These are phyloP conservation scores for Ips nitidus DNA, from an alignment of 1,140 invertebrate genomes.

Conservation along the genomic window DNA sequence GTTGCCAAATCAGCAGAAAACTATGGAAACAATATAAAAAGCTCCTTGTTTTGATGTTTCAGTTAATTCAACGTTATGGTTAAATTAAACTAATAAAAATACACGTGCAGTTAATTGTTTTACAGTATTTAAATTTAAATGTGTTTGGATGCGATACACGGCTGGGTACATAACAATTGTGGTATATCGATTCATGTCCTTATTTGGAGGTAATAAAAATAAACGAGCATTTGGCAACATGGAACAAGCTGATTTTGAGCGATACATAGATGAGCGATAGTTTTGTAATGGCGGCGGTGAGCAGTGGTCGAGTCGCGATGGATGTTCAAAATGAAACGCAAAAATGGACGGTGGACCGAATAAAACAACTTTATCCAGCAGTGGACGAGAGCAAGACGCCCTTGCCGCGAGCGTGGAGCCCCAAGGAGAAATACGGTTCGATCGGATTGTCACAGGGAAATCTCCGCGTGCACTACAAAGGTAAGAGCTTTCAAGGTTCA, in stretches of 20 bases:
- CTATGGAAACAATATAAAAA: too few relatives aligned
- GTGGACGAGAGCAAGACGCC: conserved; percentile 95
- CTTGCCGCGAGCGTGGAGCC: conserved; percentile 93
- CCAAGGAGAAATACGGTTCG: conserved; percentile 96
- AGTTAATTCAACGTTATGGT: too few relatives aligned
- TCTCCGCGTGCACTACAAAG: conserved; percentile 98
- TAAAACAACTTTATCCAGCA: conserved; percentile 91
- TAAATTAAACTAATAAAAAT: too few relatives aligned
- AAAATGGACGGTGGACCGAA: conserved; percentile 68
- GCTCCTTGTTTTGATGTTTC: too few relatives aligned
- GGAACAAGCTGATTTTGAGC: conserved; percentile 32
- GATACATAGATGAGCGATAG: conserved; percentile 47
- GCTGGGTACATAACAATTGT: too few relatives aligned
- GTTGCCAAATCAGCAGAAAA: too few relatives aligned
- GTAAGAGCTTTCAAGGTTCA: conserved; percentile 68
- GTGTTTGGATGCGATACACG: too few relatives aligned
- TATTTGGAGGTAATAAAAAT: conserved; percentile 20
- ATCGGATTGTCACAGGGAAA: conserved; percentile 97
- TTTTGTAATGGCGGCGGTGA: conserved; percentile 66
- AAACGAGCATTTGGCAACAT: conserved; percentile 15
- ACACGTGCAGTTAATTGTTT: too few relatives aligned
- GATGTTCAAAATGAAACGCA: conserved; percentile 61
- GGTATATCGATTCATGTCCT: conserved; percentile 16
- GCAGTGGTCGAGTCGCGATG: conserved; percentile 61
- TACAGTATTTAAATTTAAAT: too few relatives aligned